Evolutionary conservation across 1,140 invertebrate genomes (phyloP).

Genomic region (Maniola jurtina): DNA sequence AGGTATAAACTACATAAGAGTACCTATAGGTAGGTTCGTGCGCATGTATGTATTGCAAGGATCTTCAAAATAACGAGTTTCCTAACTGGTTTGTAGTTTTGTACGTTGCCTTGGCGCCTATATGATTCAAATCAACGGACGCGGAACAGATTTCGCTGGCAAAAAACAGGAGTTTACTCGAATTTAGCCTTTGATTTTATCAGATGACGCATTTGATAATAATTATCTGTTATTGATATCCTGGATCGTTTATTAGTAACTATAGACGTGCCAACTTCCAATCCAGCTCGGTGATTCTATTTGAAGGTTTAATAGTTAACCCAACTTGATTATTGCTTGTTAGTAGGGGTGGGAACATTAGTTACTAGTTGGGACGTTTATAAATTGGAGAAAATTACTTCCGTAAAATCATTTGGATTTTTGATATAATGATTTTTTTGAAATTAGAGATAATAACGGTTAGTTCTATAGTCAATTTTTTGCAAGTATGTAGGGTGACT

Average conservation of each 20-base stretch:
- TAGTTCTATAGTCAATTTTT: too few relatives aligned
- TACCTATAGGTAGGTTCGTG: background rate
- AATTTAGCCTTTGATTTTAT: constrained; percentile 24
- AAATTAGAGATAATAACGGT: too few relatives aligned
- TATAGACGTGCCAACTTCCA: too few relatives aligned
- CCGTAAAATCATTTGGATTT: too few relatives aligned
- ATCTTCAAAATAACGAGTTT: constrained; percentile 52
- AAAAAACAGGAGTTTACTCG: constrained; percentile 26
- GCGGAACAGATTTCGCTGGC: constrained; percentile 30
- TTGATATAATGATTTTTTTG: too few relatives aligned
- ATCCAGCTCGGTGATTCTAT: too few relatives aligned
- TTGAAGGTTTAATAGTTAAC: too few relatives aligned
- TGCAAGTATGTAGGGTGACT: too few relatives aligned
- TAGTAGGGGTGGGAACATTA: too few relatives aligned
- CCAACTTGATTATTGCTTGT: too few relatives aligned
- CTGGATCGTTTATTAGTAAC: background rate
- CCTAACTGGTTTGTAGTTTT: constrained; percentile 44
- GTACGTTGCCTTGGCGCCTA: constrained; percentile 22
- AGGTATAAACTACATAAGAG: background rate
- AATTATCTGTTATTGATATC: background rate
- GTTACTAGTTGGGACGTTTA: too few relatives aligned
- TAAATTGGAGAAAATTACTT: too few relatives aligned
- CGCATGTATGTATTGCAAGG: constrained; percentile 4
- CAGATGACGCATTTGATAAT: constrained; percentile 13
- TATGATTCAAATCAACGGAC: constrained; percentile 36